These are phyloP conservation scores for Pipistrellus kuhlii DNA, from an alignment of 2,797 vertebrate genomes.

Conservation along the genomic window DNA sequence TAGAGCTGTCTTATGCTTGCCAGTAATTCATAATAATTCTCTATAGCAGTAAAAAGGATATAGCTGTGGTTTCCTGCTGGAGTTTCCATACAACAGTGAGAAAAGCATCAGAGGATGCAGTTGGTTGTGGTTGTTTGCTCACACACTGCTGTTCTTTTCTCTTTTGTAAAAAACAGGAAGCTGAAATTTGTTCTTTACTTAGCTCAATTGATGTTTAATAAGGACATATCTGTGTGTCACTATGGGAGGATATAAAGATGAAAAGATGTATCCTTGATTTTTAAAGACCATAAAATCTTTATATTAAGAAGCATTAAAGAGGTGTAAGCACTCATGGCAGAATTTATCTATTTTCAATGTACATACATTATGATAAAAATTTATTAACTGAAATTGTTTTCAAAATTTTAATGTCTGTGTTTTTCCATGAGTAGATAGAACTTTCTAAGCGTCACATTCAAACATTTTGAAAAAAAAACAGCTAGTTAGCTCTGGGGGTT, in stretches of 20 bases:
- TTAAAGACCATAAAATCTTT: not conserved
- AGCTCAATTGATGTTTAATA: slow-evolving; percentile 29
- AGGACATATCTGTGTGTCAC: not conserved
- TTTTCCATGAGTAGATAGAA: not conserved
- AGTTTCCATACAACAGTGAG: not conserved
- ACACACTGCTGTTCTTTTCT: slow-evolving; percentile 45
- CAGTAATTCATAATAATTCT: slow-evolving; percentile 49
- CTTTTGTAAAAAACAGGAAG: slow-evolving; percentile 78
- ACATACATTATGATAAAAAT: not conserved
- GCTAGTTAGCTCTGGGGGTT: not conserved
- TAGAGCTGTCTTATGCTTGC: slow-evolving; percentile 31
- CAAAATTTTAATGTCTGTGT: not conserved
- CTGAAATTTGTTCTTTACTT: slow-evolving; percentile 39
- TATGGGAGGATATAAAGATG: not conserved
- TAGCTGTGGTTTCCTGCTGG: slow-evolving; percentile 51
- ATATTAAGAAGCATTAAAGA: not conserved
- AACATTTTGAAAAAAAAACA: slow-evolving; percentile 8
- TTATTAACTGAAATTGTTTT: slow-evolving; percentile 13
- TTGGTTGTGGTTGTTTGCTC: slow-evolving; percentile 33
- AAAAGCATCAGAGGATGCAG: slow-evolving; percentile 11
- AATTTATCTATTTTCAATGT: not conserved
- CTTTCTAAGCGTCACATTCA: not conserved
- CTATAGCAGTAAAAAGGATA: slow-evolving; percentile 42
- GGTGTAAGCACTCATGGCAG: not conserved
- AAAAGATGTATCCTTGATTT: not conserved